Conservation (phyloP, 23 tunicate genomes). For the Clavelina lepadiformis region DNA sequence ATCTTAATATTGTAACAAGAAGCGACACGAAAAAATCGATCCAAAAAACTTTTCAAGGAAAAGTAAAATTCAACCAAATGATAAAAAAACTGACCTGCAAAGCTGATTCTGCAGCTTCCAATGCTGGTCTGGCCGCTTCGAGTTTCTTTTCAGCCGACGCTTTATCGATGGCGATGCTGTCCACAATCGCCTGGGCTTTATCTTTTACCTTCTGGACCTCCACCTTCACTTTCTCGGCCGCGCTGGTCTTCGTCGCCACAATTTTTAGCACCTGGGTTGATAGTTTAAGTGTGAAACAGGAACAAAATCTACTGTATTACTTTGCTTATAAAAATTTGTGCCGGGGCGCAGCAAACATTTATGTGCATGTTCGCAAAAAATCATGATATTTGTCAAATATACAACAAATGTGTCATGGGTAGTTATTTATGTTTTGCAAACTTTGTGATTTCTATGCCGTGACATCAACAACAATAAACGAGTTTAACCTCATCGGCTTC, state of each 20-base stretch:
- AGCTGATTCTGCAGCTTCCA: slow-evolving; percentile 95
- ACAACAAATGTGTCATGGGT: too few species aligned
- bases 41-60: background rate
- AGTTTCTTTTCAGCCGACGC: slow-evolving; percentile 83
- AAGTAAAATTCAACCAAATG: background rate
- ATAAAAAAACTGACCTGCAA: slow-evolving; percentile 51
- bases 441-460: too few species aligned
- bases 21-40: background rate
- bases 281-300: too few species aligned
- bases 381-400: too few species aligned
- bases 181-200: slow-evolving; percentile 92
- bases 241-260: slow-evolving; percentile 73
- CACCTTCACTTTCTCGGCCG: slow-evolving; percentile 85
- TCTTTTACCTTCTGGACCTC: slow-evolving; percentile 94
- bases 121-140: slow-evolving; percentile 90
- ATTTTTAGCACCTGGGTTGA: slow-evolving; percentile 69
- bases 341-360: too few species aligned
- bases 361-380: too few species aligned
- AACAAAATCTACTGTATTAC: too few species aligned
- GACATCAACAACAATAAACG: background rate
- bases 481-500: slow-evolving; percentile 82
- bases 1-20: background rate
- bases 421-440: too few species aligned
- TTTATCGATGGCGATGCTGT: slow-evolving; percentile 91
- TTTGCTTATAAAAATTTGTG: too few species aligned